These are phyloP conservation scores for Tachysurus vachellii DNA, from an alignment of 2,113 vertebrate genomes.

Conservation along the genomic window DNA sequence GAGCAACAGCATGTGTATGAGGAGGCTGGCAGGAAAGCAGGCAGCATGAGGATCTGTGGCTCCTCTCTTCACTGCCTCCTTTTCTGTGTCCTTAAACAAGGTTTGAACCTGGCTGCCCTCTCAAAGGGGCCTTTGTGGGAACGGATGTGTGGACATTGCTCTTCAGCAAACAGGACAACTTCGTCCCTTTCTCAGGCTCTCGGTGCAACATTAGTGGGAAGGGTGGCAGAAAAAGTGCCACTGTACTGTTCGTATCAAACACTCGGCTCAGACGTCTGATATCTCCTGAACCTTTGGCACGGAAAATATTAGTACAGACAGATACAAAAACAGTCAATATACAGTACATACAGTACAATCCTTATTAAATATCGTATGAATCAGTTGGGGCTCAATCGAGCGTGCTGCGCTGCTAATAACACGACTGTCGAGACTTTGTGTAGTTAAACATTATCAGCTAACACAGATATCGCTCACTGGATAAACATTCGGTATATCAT, in stretches of 20 bases:
- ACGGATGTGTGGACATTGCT: constrained; percentile 75
- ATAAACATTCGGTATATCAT: neutral
- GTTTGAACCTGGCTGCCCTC: constrained; percentile 75
- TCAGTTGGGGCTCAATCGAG: neutral
- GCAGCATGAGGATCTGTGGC: constrained; percentile 60
- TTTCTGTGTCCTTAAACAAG: constrained; percentile 73
- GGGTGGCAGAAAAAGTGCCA: neutral
- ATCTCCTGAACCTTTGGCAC: neutral
- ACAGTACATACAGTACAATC: neutral
- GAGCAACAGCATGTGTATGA: constrained; percentile 47
- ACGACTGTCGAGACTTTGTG: neutral
- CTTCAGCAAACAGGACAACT: constrained; percentile 72
- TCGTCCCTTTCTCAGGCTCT: constrained; percentile 69
- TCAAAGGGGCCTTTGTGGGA: constrained; percentile 77
- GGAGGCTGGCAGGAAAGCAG: constrained; percentile 55
- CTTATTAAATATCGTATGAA: neutral
- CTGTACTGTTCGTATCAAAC: neutral
- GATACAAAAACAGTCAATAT: neutral
- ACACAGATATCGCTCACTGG: neutral
- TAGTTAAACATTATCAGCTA: neutral
- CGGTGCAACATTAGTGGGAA: constrained; percentile 35
- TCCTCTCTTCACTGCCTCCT: constrained; percentile 63
- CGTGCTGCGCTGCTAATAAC: neutral
- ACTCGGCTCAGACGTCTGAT: neutral
- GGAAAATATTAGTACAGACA: neutral